Percentiles rank a stretch among this genome's conserved stretches.
Conservation (phyloP, 2,113 vertebrate genomes). For the Strix aluco region DNA sequence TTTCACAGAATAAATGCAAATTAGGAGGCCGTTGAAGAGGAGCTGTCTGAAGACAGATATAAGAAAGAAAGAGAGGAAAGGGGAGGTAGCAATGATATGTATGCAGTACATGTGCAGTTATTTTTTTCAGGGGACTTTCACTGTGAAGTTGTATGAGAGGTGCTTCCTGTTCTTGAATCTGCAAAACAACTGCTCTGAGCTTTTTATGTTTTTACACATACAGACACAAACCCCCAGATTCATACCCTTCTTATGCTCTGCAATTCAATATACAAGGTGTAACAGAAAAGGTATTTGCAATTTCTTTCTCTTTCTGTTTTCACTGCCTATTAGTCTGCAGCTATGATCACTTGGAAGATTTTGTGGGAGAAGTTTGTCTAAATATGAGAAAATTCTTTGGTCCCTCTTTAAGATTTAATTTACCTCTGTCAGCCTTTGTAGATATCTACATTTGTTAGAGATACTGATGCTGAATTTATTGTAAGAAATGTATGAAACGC, state of each 20-base stretch:
- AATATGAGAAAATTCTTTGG: not conserved
- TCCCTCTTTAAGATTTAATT: not conserved
- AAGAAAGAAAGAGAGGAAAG: slow-evolving; percentile 33
- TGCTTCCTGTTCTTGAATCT: slow-evolving; percentile 56
- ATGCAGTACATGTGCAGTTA: not conserved
- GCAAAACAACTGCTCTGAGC: slow-evolving; percentile 5
- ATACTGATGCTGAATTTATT: not conserved
- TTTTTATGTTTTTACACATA: not conserved
- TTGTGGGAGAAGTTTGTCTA: not conserved
- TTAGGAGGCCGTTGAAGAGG: not conserved
- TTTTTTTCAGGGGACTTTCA: slow-evolving; percentile 36
- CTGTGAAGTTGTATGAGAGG: not conserved
- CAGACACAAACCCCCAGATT: not conserved
- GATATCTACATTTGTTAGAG: not conserved
- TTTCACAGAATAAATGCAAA: not conserved
- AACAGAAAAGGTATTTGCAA: slow-evolving; percentile 32
- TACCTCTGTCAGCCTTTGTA: not conserved
- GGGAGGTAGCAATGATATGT: not conserved
- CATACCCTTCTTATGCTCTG: not conserved
- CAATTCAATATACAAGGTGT: not conserved
- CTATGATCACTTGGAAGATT: not conserved
- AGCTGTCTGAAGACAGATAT: not conserved
- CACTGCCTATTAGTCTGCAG: not conserved
- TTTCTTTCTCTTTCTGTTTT: not conserved
- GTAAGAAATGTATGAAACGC: rapidly evolving